Conservation (phyloP, 2,113 vertebrate species). For the Neogobius melanostomus region DNA sequence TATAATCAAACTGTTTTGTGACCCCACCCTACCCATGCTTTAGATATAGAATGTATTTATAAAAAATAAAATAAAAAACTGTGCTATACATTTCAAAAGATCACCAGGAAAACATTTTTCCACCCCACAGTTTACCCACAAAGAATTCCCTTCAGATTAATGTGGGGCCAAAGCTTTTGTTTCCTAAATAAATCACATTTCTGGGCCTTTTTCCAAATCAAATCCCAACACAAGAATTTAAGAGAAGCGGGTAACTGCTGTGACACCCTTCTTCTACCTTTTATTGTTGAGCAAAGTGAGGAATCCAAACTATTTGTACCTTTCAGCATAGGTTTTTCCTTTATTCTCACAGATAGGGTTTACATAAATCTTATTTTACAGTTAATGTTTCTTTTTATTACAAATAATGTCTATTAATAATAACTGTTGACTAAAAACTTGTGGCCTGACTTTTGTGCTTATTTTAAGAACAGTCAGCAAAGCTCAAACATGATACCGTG, state of each 20-base stretch:
- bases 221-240: not conserved
- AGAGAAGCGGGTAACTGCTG: conserved; percentile 14
- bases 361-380: not conserved
- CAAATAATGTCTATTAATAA: not conserved
- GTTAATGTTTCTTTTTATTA: not conserved
- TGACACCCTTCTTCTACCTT: conserved; percentile 1
- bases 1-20: too few relatives aligned
- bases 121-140: not conserved
- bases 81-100: not conserved
- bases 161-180: conserved; percentile 16
- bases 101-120: not conserved
- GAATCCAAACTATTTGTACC: conserved; percentile 1
- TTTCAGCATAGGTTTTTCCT: not conserved
- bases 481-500: too few relatives aligned
- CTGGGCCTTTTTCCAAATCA: conserved; percentile 18
- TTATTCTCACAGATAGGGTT: not conserved
- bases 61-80: too few relatives aligned
- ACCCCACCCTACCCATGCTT: too few relatives aligned
- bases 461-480: too few relatives aligned
- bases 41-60: too few relatives aligned
- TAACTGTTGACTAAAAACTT: too few relatives aligned
- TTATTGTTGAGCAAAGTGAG: conserved; percentile 8
- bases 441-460: too few relatives aligned
- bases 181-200: conserved; percentile 9
- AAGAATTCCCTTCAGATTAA: not conserved